Conservation (phyloP, 2,113 vertebrate genomes). For the Crotophaga sulcirostris region DNA sequence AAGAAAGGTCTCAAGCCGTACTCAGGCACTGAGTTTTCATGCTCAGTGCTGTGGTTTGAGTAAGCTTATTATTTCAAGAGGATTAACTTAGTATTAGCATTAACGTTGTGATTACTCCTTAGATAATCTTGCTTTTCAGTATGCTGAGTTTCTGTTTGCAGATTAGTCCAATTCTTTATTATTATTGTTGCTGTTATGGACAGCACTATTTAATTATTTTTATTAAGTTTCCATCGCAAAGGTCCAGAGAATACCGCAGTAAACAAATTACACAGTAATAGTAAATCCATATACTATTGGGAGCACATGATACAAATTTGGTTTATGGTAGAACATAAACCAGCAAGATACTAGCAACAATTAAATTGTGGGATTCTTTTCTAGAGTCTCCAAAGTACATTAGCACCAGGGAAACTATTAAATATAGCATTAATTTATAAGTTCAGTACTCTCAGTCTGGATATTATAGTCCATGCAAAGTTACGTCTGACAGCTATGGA, state of each 20-base stretch:
- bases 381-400: background rate
- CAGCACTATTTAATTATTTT: background rate
- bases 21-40: background rate
- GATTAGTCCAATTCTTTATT: background rate
- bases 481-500: background rate
- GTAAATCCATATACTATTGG: background rate
- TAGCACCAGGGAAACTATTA: background rate
- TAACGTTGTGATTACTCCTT: background rate
- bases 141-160: background rate
- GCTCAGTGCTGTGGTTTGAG: background rate
- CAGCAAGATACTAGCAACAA: background rate
- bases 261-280: background rate
- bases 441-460: background rate
- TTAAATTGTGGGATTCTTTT: background rate
- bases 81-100: background rate
- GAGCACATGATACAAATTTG: background rate
- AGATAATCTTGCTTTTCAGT: background rate
- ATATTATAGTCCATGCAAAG: background rate
- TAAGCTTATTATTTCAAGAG: constrained; percentile 6
- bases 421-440: background rate
- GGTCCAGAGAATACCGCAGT: background rate
- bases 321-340: background rate
- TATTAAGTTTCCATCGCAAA: background rate
- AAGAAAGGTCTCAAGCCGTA: background rate
- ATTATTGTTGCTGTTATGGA: background rate